These are phyloP conservation scores for Tribolium madens DNA, from an alignment of 1,140 invertebrate species.

Conservation along the genomic window DNA sequence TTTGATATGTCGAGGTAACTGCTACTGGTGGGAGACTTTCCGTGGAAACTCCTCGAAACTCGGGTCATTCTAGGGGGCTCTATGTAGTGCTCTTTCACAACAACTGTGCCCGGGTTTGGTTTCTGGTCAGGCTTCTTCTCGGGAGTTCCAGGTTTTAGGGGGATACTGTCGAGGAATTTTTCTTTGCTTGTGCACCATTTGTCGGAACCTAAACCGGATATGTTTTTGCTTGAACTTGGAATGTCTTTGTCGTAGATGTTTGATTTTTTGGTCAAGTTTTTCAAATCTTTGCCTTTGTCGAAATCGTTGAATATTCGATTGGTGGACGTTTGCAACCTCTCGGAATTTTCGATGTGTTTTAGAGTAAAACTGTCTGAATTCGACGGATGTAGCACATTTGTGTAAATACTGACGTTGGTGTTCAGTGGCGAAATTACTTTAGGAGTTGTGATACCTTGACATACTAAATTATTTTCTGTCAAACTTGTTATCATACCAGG, in stretches of 20 bases:
- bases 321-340: slow-evolving; percentile 47
- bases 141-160: slow-evolving; percentile 46
- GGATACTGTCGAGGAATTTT: slow-evolving; percentile 58
- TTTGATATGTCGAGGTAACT: slow-evolving; percentile 52
- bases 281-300: slow-evolving; percentile 47
- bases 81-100: slow-evolving; percentile 67
- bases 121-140: slow-evolving; percentile 29
- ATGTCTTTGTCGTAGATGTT: slow-evolving; percentile 53
- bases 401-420: slow-evolving; percentile 50
- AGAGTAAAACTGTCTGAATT: slow-evolving; percentile 38
- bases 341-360: slow-evolving; percentile 53
- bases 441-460: slow-evolving; percentile 34
- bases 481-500: slow-evolving; percentile 37
- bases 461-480: slow-evolving; percentile 45
- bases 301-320: slow-evolving; percentile 48
- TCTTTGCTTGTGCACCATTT: slow-evolving; percentile 62
- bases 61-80: slow-evolving; percentile 66
- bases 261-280: slow-evolving; percentile 51
- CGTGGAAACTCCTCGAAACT: slow-evolving; percentile 67
- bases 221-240: slow-evolving; percentile 48
- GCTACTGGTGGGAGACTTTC: slow-evolving; percentile 58
- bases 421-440: slow-evolving; percentile 46
- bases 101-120: slow-evolving; percentile 63
- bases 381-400: slow-evolving; percentile 48
- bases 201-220: slow-evolving; percentile 49